Percentiles rank a stretch among this genome's conserved stretches.
Evolutionary conservation across 1,140 invertebrate species (phyloP).

Genomic region (Drosophila neocordata): DNA sequence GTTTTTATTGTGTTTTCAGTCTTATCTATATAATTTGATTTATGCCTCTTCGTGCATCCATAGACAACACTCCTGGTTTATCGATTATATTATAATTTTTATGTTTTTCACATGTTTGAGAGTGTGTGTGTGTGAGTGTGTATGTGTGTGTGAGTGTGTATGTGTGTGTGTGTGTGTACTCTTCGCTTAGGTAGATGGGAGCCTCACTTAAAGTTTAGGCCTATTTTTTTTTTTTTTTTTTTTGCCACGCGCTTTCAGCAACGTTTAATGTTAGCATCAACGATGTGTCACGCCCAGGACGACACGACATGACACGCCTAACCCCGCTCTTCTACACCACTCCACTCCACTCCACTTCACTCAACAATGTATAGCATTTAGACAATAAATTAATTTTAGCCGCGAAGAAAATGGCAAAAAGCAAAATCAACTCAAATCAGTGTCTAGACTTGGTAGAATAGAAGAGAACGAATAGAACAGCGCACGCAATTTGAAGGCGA

Average conservation of each 20-base stretch:
- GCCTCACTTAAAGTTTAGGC: constrained; percentile 49
- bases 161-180: neutral
- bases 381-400: constrained; percentile 75
- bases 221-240: constrained; percentile 36
- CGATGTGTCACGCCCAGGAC: constrained; percentile 55
- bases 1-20: constrained; percentile 4
- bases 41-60: constrained; percentile 41
- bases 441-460: constrained; percentile 61
- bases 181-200: neutral
- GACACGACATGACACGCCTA: constrained; percentile 9
- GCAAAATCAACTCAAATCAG: constrained; percentile 65
- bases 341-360: too few relatives aligned
- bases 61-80: constrained; percentile 37
- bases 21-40: constrained; percentile 72
- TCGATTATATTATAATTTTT: constrained; percentile 33
- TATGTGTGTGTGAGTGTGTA: neutral
- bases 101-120: constrained; percentile 11
- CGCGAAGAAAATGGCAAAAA: constrained; percentile 26
- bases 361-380: too few relatives aligned
- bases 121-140: neutral
- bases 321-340: neutral
- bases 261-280: constrained; percentile 67
- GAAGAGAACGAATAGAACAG: constrained; percentile 3
- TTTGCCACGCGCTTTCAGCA: constrained; percentile 67
- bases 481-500: too few relatives aligned